Percentiles rank a stretch among this genome's conserved stretches.
Evolutionary conservation across 2,888 invertebrate species (phyloP).

Genomic region (Eustalomyia histrio): DNA sequence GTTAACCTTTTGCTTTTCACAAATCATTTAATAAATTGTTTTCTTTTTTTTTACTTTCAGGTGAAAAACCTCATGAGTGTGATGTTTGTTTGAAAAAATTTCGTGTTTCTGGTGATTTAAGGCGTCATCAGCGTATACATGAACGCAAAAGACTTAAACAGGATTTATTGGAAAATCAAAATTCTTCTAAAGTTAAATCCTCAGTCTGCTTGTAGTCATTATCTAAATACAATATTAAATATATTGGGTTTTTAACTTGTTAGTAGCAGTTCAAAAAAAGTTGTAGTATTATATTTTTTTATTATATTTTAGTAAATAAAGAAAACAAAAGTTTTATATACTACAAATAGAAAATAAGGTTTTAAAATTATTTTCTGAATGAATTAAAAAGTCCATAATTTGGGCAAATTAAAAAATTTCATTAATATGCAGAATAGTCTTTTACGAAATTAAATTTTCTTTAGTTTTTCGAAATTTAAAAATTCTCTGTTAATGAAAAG

Average conservation of each 20-base stretch:
- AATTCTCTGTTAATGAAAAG: no score
- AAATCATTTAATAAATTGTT: not conserved
- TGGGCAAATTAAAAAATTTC: no score
- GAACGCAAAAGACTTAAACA: conserved; percentile 73
- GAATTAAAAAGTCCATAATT: no score
- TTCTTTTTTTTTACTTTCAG: conserved; percentile 74
- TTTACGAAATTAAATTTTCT: no score
- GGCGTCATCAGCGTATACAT: conserved; percentile 89
- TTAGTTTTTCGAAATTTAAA: no score
- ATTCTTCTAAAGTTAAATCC: conserved; percentile 22
- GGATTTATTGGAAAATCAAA: conserved; percentile 31
- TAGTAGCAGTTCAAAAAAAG: conserved; percentile 11
- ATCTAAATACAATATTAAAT: not conserved
- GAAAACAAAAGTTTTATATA: conserved; percentile 48
- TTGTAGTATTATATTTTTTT: conserved; percentile 47
- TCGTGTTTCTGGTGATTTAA: conserved; percentile 90
- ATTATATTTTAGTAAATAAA: conserved; percentile 38
- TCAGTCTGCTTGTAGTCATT: conserved; percentile 33
- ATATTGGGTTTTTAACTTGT: conserved; percentile 18
- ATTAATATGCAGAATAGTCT: no score
- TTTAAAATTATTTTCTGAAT: not conserved
- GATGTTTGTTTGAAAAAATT: conserved; percentile 89
- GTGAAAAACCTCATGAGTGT: conserved; percentile 89
- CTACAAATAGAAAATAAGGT: not conserved
- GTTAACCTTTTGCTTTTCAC: no score